These are phyloP conservation scores for Lacerta viridis DNA, from an alignment of 2,797 vertebrate species.

Conservation along the genomic window DNA sequence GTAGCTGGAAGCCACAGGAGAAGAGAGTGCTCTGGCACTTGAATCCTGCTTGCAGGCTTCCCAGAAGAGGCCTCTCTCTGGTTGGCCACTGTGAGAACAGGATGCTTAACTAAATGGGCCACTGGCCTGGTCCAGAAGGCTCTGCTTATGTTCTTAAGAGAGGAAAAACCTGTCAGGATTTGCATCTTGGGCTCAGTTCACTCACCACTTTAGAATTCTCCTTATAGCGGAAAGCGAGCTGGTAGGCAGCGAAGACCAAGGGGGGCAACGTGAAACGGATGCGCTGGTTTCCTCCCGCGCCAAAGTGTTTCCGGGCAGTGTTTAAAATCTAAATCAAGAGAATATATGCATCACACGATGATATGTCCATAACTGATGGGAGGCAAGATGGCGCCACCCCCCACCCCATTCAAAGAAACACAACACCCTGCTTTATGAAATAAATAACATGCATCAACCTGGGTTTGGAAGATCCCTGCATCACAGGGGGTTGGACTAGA, in stretches of 20 bases:
- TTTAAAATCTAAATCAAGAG: slow-evolving; percentile 89
- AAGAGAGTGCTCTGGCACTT: no score
- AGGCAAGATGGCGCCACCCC: neutral
- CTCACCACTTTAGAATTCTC: slow-evolving; percentile 91
- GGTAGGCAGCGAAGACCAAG: slow-evolving; percentile 95
- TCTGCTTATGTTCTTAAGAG: no score
- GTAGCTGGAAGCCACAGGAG: no score
- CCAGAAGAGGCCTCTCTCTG: no score
- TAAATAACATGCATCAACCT: neutral
- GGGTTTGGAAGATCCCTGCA: neutral
- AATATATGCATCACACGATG: neutral
- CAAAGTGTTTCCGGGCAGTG: slow-evolving; percentile 97
- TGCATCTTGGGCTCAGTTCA: slow-evolving; percentile 30
- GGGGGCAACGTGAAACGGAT: slow-evolving; percentile 96
- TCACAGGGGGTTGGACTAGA: no score
- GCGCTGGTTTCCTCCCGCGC: slow-evolving; percentile 96
- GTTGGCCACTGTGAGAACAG: no score
- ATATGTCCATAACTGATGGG: no score
- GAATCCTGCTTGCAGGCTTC: no score
- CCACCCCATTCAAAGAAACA: neutral
- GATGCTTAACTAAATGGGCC: no score
- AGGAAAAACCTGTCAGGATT: neutral
- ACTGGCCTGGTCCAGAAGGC: no score
- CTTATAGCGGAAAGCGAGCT: slow-evolving; percentile 97
- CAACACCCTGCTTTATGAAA: neutral